Conservation (phyloP, 1,140 invertebrate genomes). For the Sminthurides bifidus region DNA sequence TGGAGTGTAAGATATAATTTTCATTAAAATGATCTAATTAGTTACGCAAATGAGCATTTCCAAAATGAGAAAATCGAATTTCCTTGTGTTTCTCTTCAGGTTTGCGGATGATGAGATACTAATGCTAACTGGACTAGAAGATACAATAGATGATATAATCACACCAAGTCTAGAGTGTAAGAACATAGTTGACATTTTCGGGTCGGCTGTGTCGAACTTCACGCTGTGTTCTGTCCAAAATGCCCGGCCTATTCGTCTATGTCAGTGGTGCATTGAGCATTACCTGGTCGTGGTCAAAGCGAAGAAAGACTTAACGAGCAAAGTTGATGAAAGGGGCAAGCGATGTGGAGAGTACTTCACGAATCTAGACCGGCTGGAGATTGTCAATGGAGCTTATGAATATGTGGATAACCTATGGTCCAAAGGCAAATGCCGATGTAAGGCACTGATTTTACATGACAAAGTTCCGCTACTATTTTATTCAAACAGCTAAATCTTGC, state of each 20-base stretch:
- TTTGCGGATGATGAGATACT: too few relatives aligned
- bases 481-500: too few relatives aligned
- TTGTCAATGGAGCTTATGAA: constrained; percentile 23
- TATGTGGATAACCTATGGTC: constrained; percentile 24
- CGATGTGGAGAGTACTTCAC: constrained; percentile 26
- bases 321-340: constrained; percentile 23
- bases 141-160: too few relatives aligned
- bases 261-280: constrained; percentile 19
- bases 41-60: too few relatives aligned
- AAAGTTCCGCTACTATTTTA: too few relatives aligned
- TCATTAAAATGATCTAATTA: too few relatives aligned
- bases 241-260: constrained; percentile 29
- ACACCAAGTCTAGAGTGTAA: constrained; percentile 20
- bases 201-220: constrained; percentile 24
- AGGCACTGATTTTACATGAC: constrained; percentile 6
- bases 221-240: constrained; percentile 26
- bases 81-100: too few relatives aligned
- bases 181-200: constrained; percentile 15
- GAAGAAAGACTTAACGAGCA: constrained; percentile 17
- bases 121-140: too few relatives aligned
- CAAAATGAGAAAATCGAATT: too few relatives aligned
- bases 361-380: constrained; percentile 23
- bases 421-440: constrained; percentile 28
- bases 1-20: too few relatives aligned
- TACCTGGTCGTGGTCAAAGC: constrained; percentile 17